Conservation (phyloP, 2,888 invertebrate species). For the Drosophila crucigera region DNA sequence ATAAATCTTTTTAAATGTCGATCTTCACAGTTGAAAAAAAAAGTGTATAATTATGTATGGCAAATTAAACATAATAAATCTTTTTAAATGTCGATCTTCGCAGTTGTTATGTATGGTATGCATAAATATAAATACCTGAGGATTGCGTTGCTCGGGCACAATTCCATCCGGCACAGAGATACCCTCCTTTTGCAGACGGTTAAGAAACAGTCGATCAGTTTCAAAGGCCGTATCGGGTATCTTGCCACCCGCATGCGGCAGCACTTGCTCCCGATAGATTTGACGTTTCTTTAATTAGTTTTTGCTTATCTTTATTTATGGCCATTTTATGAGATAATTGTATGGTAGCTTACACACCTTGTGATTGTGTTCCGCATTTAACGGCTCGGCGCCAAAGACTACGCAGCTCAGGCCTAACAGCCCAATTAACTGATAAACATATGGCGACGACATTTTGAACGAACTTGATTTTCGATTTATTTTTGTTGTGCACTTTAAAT, state of each 20-base stretch:
- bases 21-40: not conserved
- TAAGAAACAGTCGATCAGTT: constrained; percentile 87
- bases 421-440: constrained; percentile 33
- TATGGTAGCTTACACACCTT: constrained; percentile 61
- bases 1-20: not conserved
- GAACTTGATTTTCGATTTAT: constrained; percentile 6
- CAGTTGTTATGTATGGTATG: not conserved
- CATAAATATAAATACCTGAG: constrained; percentile 79
- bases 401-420: constrained; percentile 48
- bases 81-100: not conserved
- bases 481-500: constrained; percentile 28
- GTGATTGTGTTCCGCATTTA: constrained; percentile 61
- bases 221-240: constrained; percentile 88
- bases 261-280: constrained; percentile 88
- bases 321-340: not conserved
- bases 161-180: constrained; percentile 88
- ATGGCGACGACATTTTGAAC: constrained; percentile 53
- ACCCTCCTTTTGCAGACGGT: constrained; percentile 88
- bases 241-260: constrained; percentile 88
- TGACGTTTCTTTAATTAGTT: constrained; percentile 86
- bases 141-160: constrained; percentile 86
- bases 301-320: constrained; percentile 59
- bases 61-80: not conserved
- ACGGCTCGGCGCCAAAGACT: constrained; percentile 40
- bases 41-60: not conserved